Conservation (phyloP, 1,140 invertebrate species). For the Temnothorax nylanderi region DNA sequence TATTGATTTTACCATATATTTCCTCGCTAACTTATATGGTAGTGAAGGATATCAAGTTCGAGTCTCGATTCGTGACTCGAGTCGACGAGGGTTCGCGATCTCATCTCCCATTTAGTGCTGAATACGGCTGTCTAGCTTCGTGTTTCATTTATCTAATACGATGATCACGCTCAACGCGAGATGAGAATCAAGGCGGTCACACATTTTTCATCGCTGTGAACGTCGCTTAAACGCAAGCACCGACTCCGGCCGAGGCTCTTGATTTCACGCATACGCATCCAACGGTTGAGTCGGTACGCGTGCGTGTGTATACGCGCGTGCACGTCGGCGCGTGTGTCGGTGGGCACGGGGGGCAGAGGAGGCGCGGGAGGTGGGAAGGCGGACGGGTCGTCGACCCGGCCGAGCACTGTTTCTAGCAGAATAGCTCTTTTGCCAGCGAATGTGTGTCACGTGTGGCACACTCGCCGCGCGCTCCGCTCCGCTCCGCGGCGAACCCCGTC, state of each 20-base stretch:
- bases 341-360: neutral
- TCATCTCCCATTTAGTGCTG: neutral
- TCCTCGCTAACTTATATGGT: neutral
- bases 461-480: neutral
- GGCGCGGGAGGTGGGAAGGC: conserved; percentile 43
- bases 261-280: conserved; percentile 47
- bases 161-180: neutral
- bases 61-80: neutral
- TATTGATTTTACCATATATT: conserved; percentile 4
- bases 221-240: conserved; percentile 37
- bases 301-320: neutral
- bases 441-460: conserved; percentile 71
- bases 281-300: neutral
- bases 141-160: conserved; percentile 29
- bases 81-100: neutral
- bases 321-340: neutral
- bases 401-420: conserved; percentile 70
- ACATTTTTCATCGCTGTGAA: conserved; percentile 26
- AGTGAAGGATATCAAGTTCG: neutral
- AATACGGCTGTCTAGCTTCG: neutral
- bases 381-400: conserved; percentile 66
- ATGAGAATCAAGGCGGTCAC: conserved; percentile 27
- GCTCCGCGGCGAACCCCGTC: neutral
- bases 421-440: conserved; percentile 74
- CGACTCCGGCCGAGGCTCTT: conserved; percentile 20